Conservation (phyloP, 1,140 invertebrate genomes). For the Pachypsylla venusta region DNA sequence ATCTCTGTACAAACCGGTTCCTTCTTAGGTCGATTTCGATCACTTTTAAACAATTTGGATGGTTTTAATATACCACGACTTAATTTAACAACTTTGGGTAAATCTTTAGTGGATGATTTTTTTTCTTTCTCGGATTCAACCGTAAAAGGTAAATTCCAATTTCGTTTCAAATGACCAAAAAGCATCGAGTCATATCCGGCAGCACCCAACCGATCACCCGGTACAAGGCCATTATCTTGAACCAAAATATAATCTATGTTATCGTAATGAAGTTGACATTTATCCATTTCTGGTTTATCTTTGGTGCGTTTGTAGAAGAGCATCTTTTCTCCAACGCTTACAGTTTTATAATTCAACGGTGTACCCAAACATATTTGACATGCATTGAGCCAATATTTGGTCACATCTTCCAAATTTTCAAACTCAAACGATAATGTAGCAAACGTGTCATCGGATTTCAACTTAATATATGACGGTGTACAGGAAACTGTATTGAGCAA, state of each 20-base stretch:
- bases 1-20: no score
- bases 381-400: background rate
- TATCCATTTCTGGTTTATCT: background rate
- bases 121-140: no score
- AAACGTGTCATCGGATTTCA: background rate
- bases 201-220: background rate
- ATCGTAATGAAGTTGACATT: background rate
- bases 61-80: no score
- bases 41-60: no score
- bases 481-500: background rate
- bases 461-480: background rate
- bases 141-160: background rate
- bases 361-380: background rate
- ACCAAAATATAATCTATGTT: background rate
- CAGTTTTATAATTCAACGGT: background rate
- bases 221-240: background rate
- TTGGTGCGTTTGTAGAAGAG: background rate
- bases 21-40: no score
- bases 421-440: background rate
- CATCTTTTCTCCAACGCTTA: background rate
- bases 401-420: background rate
- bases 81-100: no score
- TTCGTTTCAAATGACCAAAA: background rate
- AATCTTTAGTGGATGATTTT: no score
- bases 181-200: background rate